Percentiles rank a stretch among this genome's conserved stretches.
These are phyloP conservation scores for Rhopalosiphum nymphaeae DNA, from an alignment of 2,888 invertebrate genomes.

Conservation along the genomic window DNA sequence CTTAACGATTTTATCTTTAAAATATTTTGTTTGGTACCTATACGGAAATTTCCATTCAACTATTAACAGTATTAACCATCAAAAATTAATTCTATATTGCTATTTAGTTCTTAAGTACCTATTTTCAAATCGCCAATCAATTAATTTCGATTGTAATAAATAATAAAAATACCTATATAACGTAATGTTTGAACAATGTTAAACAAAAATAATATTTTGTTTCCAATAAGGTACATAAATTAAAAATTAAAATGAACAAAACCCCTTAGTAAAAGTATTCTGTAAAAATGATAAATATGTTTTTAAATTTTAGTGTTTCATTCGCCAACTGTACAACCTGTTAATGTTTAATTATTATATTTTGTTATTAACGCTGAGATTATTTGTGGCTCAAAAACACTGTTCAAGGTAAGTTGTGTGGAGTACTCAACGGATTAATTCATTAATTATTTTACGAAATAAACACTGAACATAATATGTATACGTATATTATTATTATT, in stretches of 20 bases:
- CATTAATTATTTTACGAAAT: background rate
- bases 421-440: background rate
- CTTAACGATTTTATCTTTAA: background rate
- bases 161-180: background rate
- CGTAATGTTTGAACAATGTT: background rate
- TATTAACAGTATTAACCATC: background rate
- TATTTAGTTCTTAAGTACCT: background rate
- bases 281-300: background rate
- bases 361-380: background rate
- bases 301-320: background rate
- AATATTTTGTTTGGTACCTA: background rate
- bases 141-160: background rate
- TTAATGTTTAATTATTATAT: background rate
- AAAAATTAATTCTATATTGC: background rate
- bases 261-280: background rate
- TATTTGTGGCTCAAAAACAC: background rate
- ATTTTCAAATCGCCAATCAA: background rate
- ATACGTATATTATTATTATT: background rate
- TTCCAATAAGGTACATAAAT: background rate
- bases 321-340: background rate
- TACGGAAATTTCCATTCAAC: background rate
- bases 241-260: background rate
- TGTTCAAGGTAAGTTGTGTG: background rate
- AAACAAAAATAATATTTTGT: background rate
- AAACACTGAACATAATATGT: background rate